phyloP scores from a whole-genome alignment of 2,888 invertebrate genomes.

The Rhogogaster chlorosoma region DNA sequence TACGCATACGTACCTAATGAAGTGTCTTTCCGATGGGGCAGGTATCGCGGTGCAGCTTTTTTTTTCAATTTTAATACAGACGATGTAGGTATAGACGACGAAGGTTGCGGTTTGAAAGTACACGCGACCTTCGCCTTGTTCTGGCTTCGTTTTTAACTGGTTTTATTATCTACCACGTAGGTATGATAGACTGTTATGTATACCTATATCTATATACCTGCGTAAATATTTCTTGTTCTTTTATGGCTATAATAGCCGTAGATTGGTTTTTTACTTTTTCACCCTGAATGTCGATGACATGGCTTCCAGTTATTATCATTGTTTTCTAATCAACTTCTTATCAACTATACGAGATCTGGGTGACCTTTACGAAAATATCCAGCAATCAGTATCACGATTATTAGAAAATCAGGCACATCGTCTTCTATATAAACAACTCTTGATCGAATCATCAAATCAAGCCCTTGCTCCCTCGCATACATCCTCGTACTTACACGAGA shows the following conservation, averaged over 20 bases:
- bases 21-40: no score
- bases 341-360: not conserved
- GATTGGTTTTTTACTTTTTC: not conserved
- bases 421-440: not conserved
- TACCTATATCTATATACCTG: not conserved
- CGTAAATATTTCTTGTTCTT: constrained; percentile 4
- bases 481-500: not conserved
- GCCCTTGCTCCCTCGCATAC: not conserved
- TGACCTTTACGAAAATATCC: not conserved
- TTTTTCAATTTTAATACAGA: not conserved
- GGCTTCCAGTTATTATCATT: not conserved
- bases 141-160: constrained; percentile 42
- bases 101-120: constrained; percentile 49
- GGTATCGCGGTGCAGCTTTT: not conserved
- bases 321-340: not conserved
- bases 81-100: not conserved
- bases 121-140: constrained; percentile 43
- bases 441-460: not conserved
- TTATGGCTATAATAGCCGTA: not conserved
- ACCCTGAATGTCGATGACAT: not conserved
- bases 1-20: no score
- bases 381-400: not conserved
- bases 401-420: not conserved
- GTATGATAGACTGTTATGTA: no score
- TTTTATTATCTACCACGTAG: not conserved